A percentile compares a stretch with the other conserved stretches of the same genome.
Conservation (phyloP, 2,113 vertebrate species). For the Coptodon bakossiorum region DNA sequence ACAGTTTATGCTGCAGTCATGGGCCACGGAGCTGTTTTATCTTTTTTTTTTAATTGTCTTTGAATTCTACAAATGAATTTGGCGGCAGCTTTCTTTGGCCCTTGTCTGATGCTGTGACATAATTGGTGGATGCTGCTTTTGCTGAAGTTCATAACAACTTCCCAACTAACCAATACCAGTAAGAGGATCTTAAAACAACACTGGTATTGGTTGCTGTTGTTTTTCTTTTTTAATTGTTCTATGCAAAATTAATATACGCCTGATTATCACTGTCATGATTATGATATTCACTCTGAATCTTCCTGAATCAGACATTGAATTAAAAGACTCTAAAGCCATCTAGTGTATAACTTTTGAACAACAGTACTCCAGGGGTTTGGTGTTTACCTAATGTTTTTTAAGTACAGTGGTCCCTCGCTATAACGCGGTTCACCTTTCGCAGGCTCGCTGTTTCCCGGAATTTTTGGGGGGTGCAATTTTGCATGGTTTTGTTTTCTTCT, state of each 20-base stretch:
- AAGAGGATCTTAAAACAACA: neutral
- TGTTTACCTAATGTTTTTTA: neutral
- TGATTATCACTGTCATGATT: neutral
- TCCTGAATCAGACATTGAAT: neutral
- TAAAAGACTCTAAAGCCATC: neutral
- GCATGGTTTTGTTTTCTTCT: neutral
- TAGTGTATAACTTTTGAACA: neutral
- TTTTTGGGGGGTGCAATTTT: neutral
- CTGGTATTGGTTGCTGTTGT: neutral
- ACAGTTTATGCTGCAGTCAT: neutral
- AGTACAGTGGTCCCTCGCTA: neutral
- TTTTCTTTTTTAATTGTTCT: neutral
- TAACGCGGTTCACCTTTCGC: accelerated
- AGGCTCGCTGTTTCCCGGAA: accelerated
- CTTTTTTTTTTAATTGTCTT: neutral
- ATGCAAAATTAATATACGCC: neutral
- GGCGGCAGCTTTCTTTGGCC: neutral
- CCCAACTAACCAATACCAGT: neutral
- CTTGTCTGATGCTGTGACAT: neutral
- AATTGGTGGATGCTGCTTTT: neutral
- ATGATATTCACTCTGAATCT: neutral
- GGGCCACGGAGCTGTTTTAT: neutral
- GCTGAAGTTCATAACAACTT: neutral
- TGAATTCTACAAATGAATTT: neutral
- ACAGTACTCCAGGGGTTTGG: neutral